Evolutionary conservation across 1,140 invertebrate genomes (phyloP), one percentile per base, ranked within the genome.

Genomic region (Bacillus rossius): DNA sequence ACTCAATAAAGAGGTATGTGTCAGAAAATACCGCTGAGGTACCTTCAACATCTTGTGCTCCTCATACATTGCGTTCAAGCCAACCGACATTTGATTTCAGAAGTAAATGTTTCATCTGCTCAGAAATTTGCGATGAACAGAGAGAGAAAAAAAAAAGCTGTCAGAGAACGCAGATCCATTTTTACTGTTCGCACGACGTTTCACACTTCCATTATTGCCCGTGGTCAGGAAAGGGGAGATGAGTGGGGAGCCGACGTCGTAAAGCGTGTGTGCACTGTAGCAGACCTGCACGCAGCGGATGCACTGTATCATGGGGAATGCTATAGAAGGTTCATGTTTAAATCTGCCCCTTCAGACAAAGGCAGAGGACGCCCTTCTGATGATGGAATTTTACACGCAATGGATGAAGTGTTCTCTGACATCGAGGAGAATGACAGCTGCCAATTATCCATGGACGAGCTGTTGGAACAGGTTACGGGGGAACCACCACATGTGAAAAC

Each of bases 401-500:
- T 45, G 17, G 23, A 45, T 5, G 23, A 45, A 20, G 17, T 45
- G 43, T 45, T 8, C 23, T 45, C 43, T 45, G 5, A 20, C 23
- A 45, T 45, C 43, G 43, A n/a, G n/a, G n/a, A n/a, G n/a, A 45
- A 45, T 45, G 13, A 45, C 43, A 25, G 23, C 17, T 45, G 43
- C 23, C 43, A 45, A 25, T 45, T 20, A 5, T 20, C 17, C 23
- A 45, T 45, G 17, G 43, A 5, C 23, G 8, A 45, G 17, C 23
- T 45, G 23, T 20, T 45, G 17, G 4, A 45, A 20, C n/a, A 45
- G 43, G 43, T 45, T 8, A 19, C 17, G 43, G 23, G 43, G 43
- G 43, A 19, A 20, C 17, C 43, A 45, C 43, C 23, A 45, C 43
- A 45, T 34, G 29, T 10, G 29, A 25, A 20, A 45, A 19, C 17